A percentile compares a stretch with the other conserved stretches of the same genome.
These are phyloP conservation scores for Laothoe populi DNA, from an alignment of 2,888 invertebrate species.

Conservation along the genomic window DNA sequence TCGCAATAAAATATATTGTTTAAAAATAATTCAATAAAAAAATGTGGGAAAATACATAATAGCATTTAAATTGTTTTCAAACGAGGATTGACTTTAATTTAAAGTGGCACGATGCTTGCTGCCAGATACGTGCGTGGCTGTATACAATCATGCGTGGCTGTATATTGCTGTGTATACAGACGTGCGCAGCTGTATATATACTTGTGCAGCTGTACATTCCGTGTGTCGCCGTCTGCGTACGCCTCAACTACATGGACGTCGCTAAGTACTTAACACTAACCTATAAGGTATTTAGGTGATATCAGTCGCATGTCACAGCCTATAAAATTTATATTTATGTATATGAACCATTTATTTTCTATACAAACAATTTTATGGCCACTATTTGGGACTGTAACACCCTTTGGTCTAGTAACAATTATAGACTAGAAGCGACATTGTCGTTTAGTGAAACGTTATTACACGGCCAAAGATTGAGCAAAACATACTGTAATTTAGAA, in stretches of 20 bases:
- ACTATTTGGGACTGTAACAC: constrained; percentile 41
- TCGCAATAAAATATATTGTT: not conserved
- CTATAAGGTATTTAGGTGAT: constrained; percentile 51
- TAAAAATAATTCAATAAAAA: not conserved
- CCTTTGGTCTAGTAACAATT: constrained; percentile 26
- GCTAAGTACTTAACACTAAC: constrained; percentile 39
- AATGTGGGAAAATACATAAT: not conserved
- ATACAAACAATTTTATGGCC: constrained; percentile 29
- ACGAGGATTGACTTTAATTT: too few species aligned
- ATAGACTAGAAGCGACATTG: constrained; percentile 28
- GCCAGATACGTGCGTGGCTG: too few species aligned
- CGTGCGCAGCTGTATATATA: not conserved
- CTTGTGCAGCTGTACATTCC: not conserved
- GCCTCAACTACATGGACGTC: constrained; percentile 27
- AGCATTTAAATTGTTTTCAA: not conserved
- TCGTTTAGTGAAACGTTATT: constrained; percentile 19
- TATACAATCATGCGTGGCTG: not conserved
- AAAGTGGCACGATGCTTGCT: too few species aligned
- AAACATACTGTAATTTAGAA: constrained; percentile 11
- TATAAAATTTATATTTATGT: constrained; percentile 42
- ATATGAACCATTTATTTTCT: constrained; percentile 29
- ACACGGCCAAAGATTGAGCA: constrained; percentile 22
- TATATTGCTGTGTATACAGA: not conserved
- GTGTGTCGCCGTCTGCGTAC: constrained; percentile 8
- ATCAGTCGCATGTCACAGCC: constrained; percentile 63